phyloP scores from a whole-genome alignment of 2,797 vertebrate species.

The Lophius americanus region DNA sequence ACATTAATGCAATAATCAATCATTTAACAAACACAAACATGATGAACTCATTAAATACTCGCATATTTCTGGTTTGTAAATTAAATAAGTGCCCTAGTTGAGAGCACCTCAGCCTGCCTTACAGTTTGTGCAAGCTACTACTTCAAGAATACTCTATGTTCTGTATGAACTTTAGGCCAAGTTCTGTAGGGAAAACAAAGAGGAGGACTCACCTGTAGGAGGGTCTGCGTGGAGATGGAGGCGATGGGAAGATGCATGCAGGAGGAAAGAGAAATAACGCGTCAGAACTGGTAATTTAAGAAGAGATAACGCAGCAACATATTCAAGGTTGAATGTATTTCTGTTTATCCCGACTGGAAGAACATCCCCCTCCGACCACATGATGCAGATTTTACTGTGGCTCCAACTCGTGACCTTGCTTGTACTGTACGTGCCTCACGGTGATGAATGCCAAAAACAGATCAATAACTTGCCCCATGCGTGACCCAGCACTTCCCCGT shows the following conservation, averaged over 20 bases:
- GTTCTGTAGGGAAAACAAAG: constrained; percentile 21
- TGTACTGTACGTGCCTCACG: not conserved
- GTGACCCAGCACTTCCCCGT: constrained; percentile 43
- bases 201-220: constrained; percentile 89
- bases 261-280: constrained; percentile 27
- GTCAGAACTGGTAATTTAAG: constrained; percentile 32
- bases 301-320: constrained; percentile 27
- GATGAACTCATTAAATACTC: no score
- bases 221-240: constrained; percentile 81
- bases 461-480: constrained; percentile 60
- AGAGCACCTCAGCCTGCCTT: constrained; percentile 31
- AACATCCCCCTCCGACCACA: no score
- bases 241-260: constrained; percentile 6
- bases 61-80: no score
- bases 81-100: no score
- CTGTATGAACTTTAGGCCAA: constrained; percentile 20
- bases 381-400: not conserved
- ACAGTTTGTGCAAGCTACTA: constrained; percentile 9
- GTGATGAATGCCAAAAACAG: constrained; percentile 33
- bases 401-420: constrained; percentile 7
- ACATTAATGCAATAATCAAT: no score
- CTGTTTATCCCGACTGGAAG: no score
- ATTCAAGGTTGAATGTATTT: no score
- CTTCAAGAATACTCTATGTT: no score
- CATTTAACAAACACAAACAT: no score